Percentiles rank a stretch among this genome's conserved stretches.
Conservation (phyloP, 2,888 invertebrate species). For the Eupithecia exiguata region DNA sequence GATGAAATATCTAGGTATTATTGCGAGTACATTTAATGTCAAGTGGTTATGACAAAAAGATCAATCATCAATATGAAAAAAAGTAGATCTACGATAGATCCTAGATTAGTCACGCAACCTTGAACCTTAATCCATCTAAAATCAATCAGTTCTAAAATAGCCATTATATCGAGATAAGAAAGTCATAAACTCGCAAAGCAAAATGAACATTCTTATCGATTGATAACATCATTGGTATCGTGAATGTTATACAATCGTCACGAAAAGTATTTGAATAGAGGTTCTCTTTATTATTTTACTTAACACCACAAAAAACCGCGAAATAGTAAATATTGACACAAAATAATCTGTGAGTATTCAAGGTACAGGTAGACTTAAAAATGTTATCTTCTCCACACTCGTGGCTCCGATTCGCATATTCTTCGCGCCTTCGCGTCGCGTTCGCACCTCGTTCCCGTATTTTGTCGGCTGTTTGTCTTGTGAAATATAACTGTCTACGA, state of each 20-base stretch:
- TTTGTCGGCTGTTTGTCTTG: too few relatives aligned
- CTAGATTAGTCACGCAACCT: constrained; percentile 23
- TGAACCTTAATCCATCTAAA: constrained; percentile 31
- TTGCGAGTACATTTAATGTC: too few relatives aligned
- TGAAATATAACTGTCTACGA: too few relatives aligned
- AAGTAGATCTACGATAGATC: background rate
- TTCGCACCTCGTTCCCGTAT: too few relatives aligned
- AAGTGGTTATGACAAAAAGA: background rate
- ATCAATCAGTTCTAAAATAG: constrained; percentile 26
- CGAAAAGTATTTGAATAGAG: background rate
- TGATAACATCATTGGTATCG: constrained; percentile 46
- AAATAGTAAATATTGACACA: background rate
- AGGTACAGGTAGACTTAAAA: background rate
- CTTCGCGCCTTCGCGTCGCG: too few relatives aligned
- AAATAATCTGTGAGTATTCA: background rate
- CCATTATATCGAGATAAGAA: constrained; percentile 36
- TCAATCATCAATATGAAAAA: background rate
- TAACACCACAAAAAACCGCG: background rate
- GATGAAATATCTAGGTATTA: too few relatives aligned
- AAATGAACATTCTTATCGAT: constrained; percentile 49
- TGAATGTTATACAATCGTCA: constrained; percentile 30
- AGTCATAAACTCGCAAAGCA: constrained; percentile 36
- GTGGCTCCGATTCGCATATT: too few relatives aligned
- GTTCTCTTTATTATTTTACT: background rate
- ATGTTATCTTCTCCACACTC: background rate